Evolutionary conservation across 2,797 vertebrate species (phyloP), one percentile per base, ranked within the genome.

Genomic region (Bovichtus variegatus): DNA sequence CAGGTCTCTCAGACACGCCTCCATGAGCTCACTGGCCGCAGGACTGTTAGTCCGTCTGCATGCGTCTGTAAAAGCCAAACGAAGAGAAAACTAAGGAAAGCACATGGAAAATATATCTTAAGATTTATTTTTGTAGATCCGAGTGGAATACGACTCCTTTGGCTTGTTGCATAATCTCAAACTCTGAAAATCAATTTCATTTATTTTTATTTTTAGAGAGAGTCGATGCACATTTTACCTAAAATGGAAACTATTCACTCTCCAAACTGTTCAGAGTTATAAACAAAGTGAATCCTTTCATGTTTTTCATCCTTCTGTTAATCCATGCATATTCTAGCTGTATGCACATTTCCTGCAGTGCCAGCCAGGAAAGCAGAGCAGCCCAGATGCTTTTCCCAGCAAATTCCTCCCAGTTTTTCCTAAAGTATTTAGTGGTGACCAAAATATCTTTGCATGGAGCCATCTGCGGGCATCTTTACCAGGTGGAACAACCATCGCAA

Each of bases 21-120:
- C 66, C 68, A 77, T 89, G 86, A 91, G 83, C 76, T 91, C 86
- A 91, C 75, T 23, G 34, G 51, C 85, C 79, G 72, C 80, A 86
- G 64, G 84, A 66, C 80, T 74, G 83, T 62, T 23, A 51, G 70
- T 72, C 64, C 1, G 76, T 71, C 79, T 84, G 75, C 43, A 15
- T 61, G 31, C 12, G 15, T 82, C 78, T 89, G 78, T 50, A 25
- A 85, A 83, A 84, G 67, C 63, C 50, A 70, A 81, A 46, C 46
- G 43, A 55, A 68, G 65, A 80, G 65, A 49, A 70, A 50, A 76
- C 49, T 4, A 63, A 49, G 31, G 47, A 46, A 72, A 76, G 69
- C 82, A 82, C 68, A 80, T 86, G 87, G 88, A 84, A 89, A 90
- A 87, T 38, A 66, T 79, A 75, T 76, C 50, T 66, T 49, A 43